These are phyloP conservation scores for Rhaphigaster nebulosa DNA, from an alignment of 2,888 invertebrate species.

Conservation along the genomic window DNA sequence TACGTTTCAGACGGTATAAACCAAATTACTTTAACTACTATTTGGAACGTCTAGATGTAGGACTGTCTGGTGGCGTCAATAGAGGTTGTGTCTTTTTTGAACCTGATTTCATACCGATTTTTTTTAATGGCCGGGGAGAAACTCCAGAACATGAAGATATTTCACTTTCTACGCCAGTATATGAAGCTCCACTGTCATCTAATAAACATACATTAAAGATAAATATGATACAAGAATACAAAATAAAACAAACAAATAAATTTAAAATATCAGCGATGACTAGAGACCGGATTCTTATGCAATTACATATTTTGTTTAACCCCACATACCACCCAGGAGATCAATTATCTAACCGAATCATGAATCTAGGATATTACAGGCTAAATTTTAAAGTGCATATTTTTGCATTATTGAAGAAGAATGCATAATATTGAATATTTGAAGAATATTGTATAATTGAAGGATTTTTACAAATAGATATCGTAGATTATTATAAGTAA, in stretches of 20 bases:
- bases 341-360: too few species aligned
- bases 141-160: slow-evolving; percentile 69
- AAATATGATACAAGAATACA: background rate
- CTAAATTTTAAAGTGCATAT: too few species aligned
- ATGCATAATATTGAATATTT: too few species aligned
- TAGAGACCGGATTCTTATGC: too few species aligned
- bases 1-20: background rate
- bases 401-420: too few species aligned
- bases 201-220: background rate
- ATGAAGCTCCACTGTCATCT: slow-evolving; percentile 66
- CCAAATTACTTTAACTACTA: slow-evolving; percentile 59
- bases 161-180: slow-evolving; percentile 68
- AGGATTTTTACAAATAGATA: too few species aligned
- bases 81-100: slow-evolving; percentile 65
- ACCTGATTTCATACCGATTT: slow-evolving; percentile 77
- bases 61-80: slow-evolving; percentile 67
- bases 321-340: too few species aligned
- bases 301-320: too few species aligned
- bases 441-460: too few species aligned
- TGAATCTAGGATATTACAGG: too few species aligned
- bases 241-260: background rate
- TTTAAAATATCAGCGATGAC: background rate
- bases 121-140: slow-evolving; percentile 80
- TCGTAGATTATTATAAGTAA: too few species aligned
- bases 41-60: slow-evolving; percentile 67